phyloP scores from a whole-genome alignment of 2,888 invertebrate species.

The Eupeodes luniger region DNA sequence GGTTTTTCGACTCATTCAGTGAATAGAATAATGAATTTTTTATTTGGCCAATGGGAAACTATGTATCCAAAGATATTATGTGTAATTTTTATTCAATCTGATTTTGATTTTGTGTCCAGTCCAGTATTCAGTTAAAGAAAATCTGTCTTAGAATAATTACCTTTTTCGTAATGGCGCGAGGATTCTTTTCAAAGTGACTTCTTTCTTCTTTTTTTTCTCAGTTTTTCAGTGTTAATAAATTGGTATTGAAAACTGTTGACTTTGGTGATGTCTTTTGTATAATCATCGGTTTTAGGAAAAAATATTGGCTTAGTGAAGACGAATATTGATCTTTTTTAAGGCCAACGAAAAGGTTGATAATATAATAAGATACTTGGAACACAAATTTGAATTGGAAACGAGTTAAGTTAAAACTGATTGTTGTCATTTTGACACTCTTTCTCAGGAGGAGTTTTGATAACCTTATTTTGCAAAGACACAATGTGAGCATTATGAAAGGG shows the following conservation, averaged over 20 bases:
- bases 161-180: neutral
- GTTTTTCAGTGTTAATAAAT: neutral
- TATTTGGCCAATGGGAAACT: neutral
- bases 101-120: conserved; percentile 5
- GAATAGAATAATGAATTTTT: conserved; percentile 39
- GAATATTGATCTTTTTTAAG: neutral
- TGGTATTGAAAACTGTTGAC: neutral
- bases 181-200: conserved; percentile 1
- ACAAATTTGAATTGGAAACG: too few species aligned
- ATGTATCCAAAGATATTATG: neutral
- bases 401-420: too few species aligned
- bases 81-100: conserved; percentile 23
- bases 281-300: neutral
- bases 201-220: neutral
- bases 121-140: neutral
- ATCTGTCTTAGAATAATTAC: conserved; percentile 8
- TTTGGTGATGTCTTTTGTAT: neutral
- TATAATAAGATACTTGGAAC: too few species aligned
- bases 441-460: too few species aligned
- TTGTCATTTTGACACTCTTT: too few species aligned
- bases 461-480: too few species aligned
- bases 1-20: conserved; percentile 5
- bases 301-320: neutral
- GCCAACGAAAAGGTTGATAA: too few species aligned
- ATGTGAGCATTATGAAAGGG: too few species aligned